Evolutionary conservation across 2,797 vertebrate genomes (phyloP), one percentile per base, ranked within the genome.

Genomic region (Rhinella marina): DNA sequence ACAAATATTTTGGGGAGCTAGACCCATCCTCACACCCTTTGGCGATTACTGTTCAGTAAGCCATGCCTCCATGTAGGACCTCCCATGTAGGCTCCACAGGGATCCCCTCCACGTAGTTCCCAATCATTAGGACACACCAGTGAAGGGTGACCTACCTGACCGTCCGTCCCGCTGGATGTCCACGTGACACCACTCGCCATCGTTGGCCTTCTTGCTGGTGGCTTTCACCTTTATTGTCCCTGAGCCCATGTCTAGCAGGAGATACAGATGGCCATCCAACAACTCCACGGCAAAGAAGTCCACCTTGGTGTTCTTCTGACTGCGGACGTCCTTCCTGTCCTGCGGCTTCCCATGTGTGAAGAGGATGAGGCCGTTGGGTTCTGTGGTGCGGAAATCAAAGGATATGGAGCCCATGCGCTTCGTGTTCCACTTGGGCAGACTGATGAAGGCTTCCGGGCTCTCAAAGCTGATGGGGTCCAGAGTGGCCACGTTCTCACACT

Each of bases 161-260:
- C 98, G 95, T 88, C 98, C 98, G 4, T 99, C 98, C 87, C 98
- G 94, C 89, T 99, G 98, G 91, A 99, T 99, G 92, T 99, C 98
- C 93, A 99, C 98, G 0, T 99, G 98, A 93, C 98, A 99, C 98
- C 98, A 99, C 88, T 97, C 96, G 41, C 98, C 98, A 64, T 99
- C 98, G 7, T 99, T 99, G 89, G 98, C 98, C 93, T 99, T 99
- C 88, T 97, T 98, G 93, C 97, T 96, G 0, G 98, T 99, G 90
- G 98, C 97, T 90, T 99, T 99, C 87, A 99, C 98, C 93, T 99
- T 99, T 91, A 99, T 99, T 27, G 98, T 98, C 72, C 98, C 98
- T 12, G 98, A 99, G 84, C 98, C 98, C 98, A 99, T 99, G 90
- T 99, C 98, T 90, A 99, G 93, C 88, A 99, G 94, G 85, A 99